Evolutionary conservation across 2,797 vertebrate genomes (phyloP), one percentile per base, ranked within the genome.

Genomic region (Acropternis orthonyx): DNA sequence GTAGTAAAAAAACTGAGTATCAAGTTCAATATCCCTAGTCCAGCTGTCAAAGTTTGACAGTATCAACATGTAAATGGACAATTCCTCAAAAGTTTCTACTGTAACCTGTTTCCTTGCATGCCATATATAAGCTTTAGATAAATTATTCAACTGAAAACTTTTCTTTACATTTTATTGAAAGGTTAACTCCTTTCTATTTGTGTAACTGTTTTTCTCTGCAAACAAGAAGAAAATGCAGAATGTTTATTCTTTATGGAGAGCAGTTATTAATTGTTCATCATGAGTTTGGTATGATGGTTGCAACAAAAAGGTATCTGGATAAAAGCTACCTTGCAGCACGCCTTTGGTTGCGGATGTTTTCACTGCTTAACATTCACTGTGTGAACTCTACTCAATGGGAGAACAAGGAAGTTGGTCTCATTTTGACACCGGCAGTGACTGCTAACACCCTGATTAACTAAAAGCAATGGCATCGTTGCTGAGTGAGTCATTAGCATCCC

Each of bases 391-490:
- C 65, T 93, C 52, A 5, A 48, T 24, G 28, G 55, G 72, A 93
- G 87, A 68, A 68, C 5, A 6, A 84, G 54, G 79, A 93, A 52
- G 67, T 37, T 54, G 61, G 49, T 82, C 96, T 97, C 75, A 34
- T 92, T 87, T 81, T 86, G 80, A 90, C 80, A 92, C 58, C 1
- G 1, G 51, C 58, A 49, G 48, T 68, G 77, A 74, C 65, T 92
- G 78, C 90, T 94, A 90, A 93, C 9, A 22, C 12, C 7, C 83
- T 91, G 69, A 93, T 94, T 97, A 97, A 78, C 73, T 75, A 78
- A 96, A 95, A 84, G 36, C 41, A 63, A 17, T 59, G 34, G 77
- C 79, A 58, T 86, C 49, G 18, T 36, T 88, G 63, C 62, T 61
- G 55, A 88, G 32, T 89, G 43, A 94, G 62, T 89, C 93, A 85